Conservation (phyloP, 2,888 invertebrate species). For the Lamellibrachia columna region DNA sequence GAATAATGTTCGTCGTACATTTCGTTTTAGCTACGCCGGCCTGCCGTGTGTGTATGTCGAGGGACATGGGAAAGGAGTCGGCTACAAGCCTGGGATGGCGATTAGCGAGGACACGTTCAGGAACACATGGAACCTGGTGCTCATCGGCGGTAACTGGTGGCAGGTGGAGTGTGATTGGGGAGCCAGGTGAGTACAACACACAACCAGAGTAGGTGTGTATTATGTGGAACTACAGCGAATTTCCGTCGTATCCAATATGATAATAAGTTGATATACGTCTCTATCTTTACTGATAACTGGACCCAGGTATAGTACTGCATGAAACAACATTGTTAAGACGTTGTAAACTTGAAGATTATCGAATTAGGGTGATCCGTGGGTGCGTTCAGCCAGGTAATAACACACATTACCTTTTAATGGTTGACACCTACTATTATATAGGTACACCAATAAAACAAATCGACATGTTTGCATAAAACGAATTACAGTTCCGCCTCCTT, state of each 20-base stretch:
- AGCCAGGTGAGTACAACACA: slow-evolving; percentile 56
- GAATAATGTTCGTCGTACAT: background rate
- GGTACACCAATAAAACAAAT: too few species aligned
- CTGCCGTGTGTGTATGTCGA: slow-evolving; percentile 65
- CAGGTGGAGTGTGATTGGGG: slow-evolving; percentile 67
- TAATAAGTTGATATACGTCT: background rate
- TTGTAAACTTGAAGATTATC: too few species aligned
- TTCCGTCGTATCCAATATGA: background rate
- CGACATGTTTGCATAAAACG: too few species aligned
- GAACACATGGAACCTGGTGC: slow-evolving; percentile 66
- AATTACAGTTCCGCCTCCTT: background rate
- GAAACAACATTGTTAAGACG: too few species aligned
- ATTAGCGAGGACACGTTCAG: slow-evolving; percentile 63
- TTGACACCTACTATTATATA: too few species aligned
- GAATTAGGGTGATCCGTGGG: too few species aligned
- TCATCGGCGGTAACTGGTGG: slow-evolving; percentile 65
- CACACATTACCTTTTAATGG: too few species aligned
- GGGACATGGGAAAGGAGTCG: slow-evolving; percentile 66
- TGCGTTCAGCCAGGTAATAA: too few species aligned
- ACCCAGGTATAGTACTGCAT: too few species aligned
- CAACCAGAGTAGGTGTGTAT: background rate
- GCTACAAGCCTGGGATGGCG: slow-evolving; percentile 67
- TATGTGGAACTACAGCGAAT: background rate
- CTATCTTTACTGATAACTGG: too few species aligned
- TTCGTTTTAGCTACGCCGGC: slow-evolving; percentile 62